Percentiles rank a stretch among this genome's conserved stretches.
Evolutionary conservation across 2,797 vertebrate species (phyloP).

Genomic region (Harpagifer antarcticus): DNA sequence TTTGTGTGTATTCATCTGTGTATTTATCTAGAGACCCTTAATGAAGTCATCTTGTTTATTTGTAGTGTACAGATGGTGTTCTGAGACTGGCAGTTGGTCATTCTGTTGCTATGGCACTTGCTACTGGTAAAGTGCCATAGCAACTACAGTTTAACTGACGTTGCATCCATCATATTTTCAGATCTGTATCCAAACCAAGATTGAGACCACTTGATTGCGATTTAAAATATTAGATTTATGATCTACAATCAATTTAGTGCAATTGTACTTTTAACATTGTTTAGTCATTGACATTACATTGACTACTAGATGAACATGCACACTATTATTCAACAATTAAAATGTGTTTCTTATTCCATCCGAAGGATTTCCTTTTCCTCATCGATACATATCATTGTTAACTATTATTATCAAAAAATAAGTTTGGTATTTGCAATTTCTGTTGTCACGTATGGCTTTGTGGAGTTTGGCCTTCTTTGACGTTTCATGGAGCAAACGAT

Average conservation of each 20-base stretch:
- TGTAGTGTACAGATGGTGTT: constrained; percentile 8
- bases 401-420: no score
- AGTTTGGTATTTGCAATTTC: no score
- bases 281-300: no score
- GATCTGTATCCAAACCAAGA: neutral
- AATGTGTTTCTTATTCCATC: no score
- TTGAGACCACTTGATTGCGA: neutral
- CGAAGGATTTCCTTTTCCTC: no score
- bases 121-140: neutral
- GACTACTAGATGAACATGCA: no score
- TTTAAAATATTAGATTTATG: neutral
- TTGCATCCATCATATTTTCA: neutral
- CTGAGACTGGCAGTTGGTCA: neutral
- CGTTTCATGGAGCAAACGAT: no score
- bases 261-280: no score
- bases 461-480: no score
- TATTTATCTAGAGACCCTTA: neutral
- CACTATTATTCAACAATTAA: no score
- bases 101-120: constrained; percentile 9
- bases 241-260: neutral
- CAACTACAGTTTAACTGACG: neutral
- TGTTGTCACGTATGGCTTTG: no score
- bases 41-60: neutral
- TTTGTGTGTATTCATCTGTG: neutral
- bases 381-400: no score